Evolutionary conservation across 1,140 invertebrate species (phyloP), one percentile per base, ranked within the genome.

Genomic region (Polypedilum vanderplanki): DNA sequence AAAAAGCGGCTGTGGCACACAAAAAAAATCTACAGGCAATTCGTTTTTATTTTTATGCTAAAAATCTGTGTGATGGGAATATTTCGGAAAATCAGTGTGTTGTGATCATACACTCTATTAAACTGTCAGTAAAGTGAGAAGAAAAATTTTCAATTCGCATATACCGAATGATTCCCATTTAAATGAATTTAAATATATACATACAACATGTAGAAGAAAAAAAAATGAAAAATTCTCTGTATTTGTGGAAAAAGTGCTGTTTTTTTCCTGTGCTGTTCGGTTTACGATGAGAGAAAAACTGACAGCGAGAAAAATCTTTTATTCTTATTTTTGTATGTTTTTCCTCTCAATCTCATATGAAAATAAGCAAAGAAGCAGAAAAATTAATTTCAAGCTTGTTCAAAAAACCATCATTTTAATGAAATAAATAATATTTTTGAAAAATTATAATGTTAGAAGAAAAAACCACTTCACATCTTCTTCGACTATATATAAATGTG

Each of bases 31-130:
- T 70, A 70, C 17, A 70, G 65, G 65, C 20, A 70, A 22, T 20
- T n/a, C 20, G 9, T 9, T 70, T 70, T 70, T 70, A 70, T 70
- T 70, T 70, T 70, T 70, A 70, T 70, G 65, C 65, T 70, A 18
- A 18, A 18, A n/a, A 18, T 70, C 65, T 70, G 65, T 70, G 15
- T 70, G 12, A 15, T 57, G 46, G 46, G 46, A 57, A n/a, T 15
- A 57, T n/a, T 57, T 15, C 46, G 12, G 46, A 12, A n/a, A 57
- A 57, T 57, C 12, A 3, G 46, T 57, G 46, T 15, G 46, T n/a
- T n/a, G 12, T 12, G 10, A 57, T 57, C 46, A 12, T 57, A 15
- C 24, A n/a, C 5, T 33, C 5, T 57, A 12, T 57, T 57, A 15
- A 57, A 12, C 12, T 12, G n/a, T 57, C 46, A 57, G 46, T 57